These are phyloP conservation scores for Eumaeus atala DNA, from an alignment of 1,140 invertebrate genomes.

Conservation along the genomic window DNA sequence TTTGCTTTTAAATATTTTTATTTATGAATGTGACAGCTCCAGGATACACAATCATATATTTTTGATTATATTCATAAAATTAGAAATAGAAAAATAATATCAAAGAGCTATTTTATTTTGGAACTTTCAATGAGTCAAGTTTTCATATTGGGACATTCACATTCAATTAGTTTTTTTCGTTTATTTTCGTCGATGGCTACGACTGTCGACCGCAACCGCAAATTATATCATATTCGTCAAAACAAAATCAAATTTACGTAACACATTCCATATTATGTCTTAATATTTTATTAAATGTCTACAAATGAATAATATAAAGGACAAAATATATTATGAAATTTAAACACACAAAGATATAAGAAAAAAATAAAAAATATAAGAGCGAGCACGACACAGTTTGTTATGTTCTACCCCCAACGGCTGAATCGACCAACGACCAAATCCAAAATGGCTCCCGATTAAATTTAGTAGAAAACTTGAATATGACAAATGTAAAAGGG, in stretches of 20 bases:
- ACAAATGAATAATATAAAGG: slow-evolving; percentile 51
- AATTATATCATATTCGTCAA: slow-evolving; percentile 10
- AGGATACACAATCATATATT: slow-evolving; percentile 65
- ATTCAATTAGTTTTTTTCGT: neutral
- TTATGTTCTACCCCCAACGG: slow-evolving; percentile 58
- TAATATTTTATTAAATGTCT: slow-evolving; percentile 51
- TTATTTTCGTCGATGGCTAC: neutral
- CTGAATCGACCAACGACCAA: slow-evolving; percentile 52
- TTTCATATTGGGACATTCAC: slow-evolving; percentile 21
- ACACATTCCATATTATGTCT: slow-evolving; percentile 48
- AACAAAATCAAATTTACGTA: slow-evolving; percentile 11
- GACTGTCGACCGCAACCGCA: slow-evolving; percentile 31
- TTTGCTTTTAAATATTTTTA: slow-evolving; percentile 70
- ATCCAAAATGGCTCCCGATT: slow-evolving; percentile 44
- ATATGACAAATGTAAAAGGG: slow-evolving; percentile 31
- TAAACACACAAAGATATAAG: slow-evolving; percentile 56
- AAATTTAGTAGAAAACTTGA: slow-evolving; percentile 54
- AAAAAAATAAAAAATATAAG: slow-evolving; percentile 38
- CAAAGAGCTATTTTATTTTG: slow-evolving; percentile 65
- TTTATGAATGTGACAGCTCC: slow-evolving; percentile 67
- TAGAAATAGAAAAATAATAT: slow-evolving; percentile 74
- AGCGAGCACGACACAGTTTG: slow-evolving; percentile 47
- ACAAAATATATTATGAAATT: slow-evolving; percentile 49
- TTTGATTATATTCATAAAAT: slow-evolving; percentile 66
- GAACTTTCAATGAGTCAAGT: slow-evolving; percentile 61